These are phyloP conservation scores for Salvelinus sp. DNA, from an alignment of 2,113 vertebrate species.

Conservation along the genomic window DNA sequence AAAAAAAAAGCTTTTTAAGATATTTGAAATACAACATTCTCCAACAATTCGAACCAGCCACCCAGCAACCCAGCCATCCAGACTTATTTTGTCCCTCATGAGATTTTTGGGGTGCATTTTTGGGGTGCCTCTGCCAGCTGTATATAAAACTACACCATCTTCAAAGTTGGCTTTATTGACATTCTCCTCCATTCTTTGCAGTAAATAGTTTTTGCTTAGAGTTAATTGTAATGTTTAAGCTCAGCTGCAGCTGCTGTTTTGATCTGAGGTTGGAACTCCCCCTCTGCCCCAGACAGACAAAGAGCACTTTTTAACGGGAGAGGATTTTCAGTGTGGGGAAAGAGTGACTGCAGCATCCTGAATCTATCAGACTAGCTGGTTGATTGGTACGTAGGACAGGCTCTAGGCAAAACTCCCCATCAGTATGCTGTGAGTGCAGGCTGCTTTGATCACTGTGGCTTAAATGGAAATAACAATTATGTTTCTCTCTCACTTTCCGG, in stretches of 20 bases:
- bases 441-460: conserved; percentile 71
- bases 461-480: conserved; percentile 72
- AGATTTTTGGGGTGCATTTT: no score
- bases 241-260: conserved; percentile 15
- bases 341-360: conserved; percentile 41
- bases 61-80: no score
- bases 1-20: no score
- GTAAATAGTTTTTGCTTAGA: neutral
- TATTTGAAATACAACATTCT: no score
- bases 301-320: conserved; percentile 28
- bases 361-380: conserved; percentile 43
- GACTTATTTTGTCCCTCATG: no score
- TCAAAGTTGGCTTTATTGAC: no score
- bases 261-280: conserved; percentile 14
- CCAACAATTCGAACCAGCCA: no score
- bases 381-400: conserved; percentile 42
- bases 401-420: conserved; percentile 59
- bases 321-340: conserved; percentile 21
- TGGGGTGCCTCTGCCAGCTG: no score
- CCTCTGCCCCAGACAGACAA: conserved; percentile 18
- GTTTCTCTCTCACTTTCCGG: conserved; percentile 58
- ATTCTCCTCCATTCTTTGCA: no score
- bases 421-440: conserved; percentile 57
- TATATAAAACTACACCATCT: no score
- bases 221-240: neutral